Conservation (phyloP, 1,140 invertebrate species). For the Drosophila biarmipes region DNA sequence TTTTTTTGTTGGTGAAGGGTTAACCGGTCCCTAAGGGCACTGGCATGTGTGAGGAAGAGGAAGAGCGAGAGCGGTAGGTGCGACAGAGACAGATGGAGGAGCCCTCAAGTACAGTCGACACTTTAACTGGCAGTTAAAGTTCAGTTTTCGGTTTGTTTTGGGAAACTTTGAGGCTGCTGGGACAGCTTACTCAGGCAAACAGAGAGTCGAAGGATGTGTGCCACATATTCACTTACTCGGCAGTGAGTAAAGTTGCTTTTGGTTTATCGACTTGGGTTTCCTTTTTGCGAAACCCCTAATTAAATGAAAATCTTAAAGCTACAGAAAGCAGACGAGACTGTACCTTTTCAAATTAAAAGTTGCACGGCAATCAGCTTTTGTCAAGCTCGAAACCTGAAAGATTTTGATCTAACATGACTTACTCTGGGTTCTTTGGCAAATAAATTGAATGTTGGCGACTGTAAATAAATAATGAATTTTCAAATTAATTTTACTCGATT, state of each 20-base stretch:
- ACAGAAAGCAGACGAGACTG: no score
- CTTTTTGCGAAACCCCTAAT: no score
- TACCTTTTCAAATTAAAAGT: no score
- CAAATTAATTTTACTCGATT: background rate
- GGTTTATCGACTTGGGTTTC: no score
- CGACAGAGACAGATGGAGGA: slow-evolving; percentile 36
- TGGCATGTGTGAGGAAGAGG: slow-evolving; percentile 11
- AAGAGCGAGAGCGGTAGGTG: slow-evolving; percentile 9
- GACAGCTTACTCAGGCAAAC: slow-evolving; percentile 8
- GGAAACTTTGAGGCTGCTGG: background rate
- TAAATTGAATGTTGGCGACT: no score
- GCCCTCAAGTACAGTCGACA: slow-evolving; percentile 70
- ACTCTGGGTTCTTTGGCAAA: no score
- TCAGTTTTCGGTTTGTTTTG: slow-evolving; percentile 52
- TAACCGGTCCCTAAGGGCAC: slow-evolving; percentile 69
- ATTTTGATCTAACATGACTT: no score
- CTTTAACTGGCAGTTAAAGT: slow-evolving; percentile 75
- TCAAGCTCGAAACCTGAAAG: no score
- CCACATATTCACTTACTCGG: slow-evolving; percentile 6
- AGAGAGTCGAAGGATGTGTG: slow-evolving; percentile 1
- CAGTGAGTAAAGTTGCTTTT: background rate
- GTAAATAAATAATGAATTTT: no score
- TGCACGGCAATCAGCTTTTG: no score
- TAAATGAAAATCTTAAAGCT: no score
- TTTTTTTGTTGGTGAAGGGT: slow-evolving; percentile 50